Evolutionary conservation across 2,888 invertebrate genomes (phyloP), one percentile per base, ranked within the genome.

Genomic region (Tenthredo scrophulariae): DNA sequence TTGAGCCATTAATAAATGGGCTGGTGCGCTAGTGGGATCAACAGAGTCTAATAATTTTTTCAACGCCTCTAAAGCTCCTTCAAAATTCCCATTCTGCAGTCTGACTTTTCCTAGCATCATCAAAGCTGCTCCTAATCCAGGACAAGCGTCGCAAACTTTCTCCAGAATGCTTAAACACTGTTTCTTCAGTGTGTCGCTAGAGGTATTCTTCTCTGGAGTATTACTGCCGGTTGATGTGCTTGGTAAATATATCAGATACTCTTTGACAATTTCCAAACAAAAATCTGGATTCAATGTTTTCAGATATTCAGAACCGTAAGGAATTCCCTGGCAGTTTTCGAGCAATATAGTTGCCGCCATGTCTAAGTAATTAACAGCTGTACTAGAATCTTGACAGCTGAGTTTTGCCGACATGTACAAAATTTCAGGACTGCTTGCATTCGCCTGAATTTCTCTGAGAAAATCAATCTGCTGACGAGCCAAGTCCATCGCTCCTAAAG

Each of bases 381-480:
- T 94, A 10, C 94, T 93, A 0, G 95, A 92, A 87, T 95, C 94
- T 84, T 95, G 95, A 0, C 94, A 93, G 87, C 94, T 94, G 33
- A 96, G 93, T 91, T 96, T 96, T 0, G 97, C 96, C 15, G 96
- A 96, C 91, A 98, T 94, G 86, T 96, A 95, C 65, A 96, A 94
- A 70, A 97, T 94, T 43, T 97, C 96, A 26, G 97, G 94, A 85
- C 96, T 96, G 72, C 95, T 95, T 7, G 95, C 94, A 13, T 96
- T 95, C 88, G 96, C 96, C 93, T 97, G 96, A 33, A 97, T 94
- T 93, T 98, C 98, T 91, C 96, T 95, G 1, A 99, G 94, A 89
- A 98, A 96, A 89, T 98, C 97, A 54, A 99, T 94, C 93, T 99
- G 98, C 89, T 98, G 97, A 13, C 96, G 95, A 0, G 98, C 96